These are phyloP conservation scores for Etheostoma spectabile DNA, from an alignment of 2,113 vertebrate species.

Conservation along the genomic window DNA sequence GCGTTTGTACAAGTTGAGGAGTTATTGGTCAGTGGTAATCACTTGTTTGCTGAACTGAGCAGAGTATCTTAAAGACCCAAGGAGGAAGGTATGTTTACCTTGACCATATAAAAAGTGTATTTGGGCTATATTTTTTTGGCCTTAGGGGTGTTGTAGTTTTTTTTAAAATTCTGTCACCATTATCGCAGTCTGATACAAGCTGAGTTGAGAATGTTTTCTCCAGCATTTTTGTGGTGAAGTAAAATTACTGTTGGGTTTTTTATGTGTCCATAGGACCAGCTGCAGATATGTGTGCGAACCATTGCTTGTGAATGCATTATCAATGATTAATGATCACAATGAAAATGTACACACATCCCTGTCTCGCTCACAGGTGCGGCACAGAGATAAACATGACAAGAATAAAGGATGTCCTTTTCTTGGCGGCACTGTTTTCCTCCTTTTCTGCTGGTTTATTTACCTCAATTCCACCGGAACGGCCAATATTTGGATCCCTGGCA, in stretches of 20 bases:
- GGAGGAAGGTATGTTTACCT: neutral
- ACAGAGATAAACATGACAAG: conserved; percentile 66
- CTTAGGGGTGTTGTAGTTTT: neutral
- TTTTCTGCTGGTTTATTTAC: conserved; percentile 62
- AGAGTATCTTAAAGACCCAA: neutral
- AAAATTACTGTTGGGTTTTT: conserved; percentile 13
- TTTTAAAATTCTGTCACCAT: neutral
- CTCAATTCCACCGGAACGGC: conserved; percentile 31
- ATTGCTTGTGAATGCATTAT: conserved; percentile 53
- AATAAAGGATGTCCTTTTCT: conserved; percentile 62
- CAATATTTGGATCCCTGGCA: conserved; percentile 61
- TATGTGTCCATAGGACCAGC: conserved; percentile 4
- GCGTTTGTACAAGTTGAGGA: neutral
- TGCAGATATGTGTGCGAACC: neutral
- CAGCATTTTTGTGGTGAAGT: neutral
- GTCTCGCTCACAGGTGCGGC: conserved; percentile 64
- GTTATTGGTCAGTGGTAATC: neutral
- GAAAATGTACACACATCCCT: conserved; percentile 43
- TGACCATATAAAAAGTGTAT: neutral
- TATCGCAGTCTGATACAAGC: neutral
- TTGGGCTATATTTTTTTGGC: neutral
- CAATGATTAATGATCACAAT: conserved; percentile 64
- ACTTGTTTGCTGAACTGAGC: neutral
- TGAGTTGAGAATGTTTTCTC: conserved; percentile 3
- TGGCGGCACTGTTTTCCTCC: conserved; percentile 27